phyloP scores from a whole-genome alignment of 2,113 vertebrate genomes.

The Conger conger region DNA sequence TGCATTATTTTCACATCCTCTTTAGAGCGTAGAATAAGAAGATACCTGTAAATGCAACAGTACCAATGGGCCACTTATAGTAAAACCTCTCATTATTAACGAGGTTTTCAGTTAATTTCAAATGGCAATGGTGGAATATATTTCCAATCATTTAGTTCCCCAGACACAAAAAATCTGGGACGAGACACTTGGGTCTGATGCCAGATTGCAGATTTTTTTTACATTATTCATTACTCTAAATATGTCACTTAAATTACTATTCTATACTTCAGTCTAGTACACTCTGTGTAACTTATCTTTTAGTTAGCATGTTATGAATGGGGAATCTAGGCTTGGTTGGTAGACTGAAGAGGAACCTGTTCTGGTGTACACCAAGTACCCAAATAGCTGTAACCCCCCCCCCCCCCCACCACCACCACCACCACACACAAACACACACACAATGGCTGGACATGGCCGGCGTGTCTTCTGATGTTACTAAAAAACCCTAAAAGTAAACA shows the following conservation, averaged over 20 bases:
- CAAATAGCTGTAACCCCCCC: too few species aligned
- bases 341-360: not conserved
- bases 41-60: not conserved
- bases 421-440: too few species aligned
- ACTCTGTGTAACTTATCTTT: constrained; percentile 2
- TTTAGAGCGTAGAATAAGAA: not conserved
- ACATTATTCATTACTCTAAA: constrained; percentile 28
- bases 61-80: constrained; percentile 2
- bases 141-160: not conserved
- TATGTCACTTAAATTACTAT: constrained; percentile 22
- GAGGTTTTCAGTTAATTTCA: not conserved
- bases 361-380: not conserved
- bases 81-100: not conserved
- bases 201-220: constrained; percentile 19
- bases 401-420: too few species aligned
- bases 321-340: not conserved
- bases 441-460: too few species aligned
- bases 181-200: constrained; percentile 24
- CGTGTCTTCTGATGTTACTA: too few species aligned
- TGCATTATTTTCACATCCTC: not conserved
- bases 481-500: too few species aligned
- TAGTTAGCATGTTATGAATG: constrained; percentile 4
- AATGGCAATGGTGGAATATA: constrained; percentile 14
- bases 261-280: constrained; percentile 12
- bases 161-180: constrained; percentile 14